A percentile compares a stretch with the other conserved stretches of the same genome.
Conservation (phyloP, 2,113 vertebrate genomes). For the Nanorana parkeri region DNA sequence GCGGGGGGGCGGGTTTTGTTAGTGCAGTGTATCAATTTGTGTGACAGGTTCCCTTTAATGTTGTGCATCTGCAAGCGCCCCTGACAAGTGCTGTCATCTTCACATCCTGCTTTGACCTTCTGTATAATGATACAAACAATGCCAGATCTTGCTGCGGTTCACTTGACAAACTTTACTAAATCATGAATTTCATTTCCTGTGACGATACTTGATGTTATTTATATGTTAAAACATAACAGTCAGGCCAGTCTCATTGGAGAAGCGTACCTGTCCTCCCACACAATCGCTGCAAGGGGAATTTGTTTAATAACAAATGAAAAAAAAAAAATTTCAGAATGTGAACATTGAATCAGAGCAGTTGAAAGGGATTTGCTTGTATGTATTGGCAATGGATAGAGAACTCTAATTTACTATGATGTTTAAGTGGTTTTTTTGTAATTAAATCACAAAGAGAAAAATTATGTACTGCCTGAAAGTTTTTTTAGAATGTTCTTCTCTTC, state of each 20-base stretch:
- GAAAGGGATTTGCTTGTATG: background rate
- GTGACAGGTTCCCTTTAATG: too few species aligned
- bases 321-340: background rate
- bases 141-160: background rate
- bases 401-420: background rate
- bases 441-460: conserved; percentile 11
- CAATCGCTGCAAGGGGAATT: conserved; percentile 27
- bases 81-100: background rate
- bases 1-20: too few species aligned
- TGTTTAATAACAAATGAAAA: conserved; percentile 33
- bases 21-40: too few species aligned
- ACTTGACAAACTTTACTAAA: background rate
- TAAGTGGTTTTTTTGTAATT: conserved; percentile 45
- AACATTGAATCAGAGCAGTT: conserved; percentile 21
- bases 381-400: background rate
- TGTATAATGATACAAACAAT: background rate
- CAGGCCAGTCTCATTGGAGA: conserved; percentile 10
- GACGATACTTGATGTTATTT: conserved; percentile 34
- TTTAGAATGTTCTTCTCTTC: too few species aligned
- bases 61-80: too few species aligned
- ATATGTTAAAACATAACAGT: conserved; percentile 32
- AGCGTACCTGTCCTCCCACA: conserved; percentile 42
- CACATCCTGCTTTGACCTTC: too few species aligned
- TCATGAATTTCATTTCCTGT: conserved; percentile 23
- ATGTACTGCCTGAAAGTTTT: too few species aligned